phyloP scores from a whole-genome alignment of 2,797 vertebrate genomes.

The Amphiprion clarkii region DNA sequence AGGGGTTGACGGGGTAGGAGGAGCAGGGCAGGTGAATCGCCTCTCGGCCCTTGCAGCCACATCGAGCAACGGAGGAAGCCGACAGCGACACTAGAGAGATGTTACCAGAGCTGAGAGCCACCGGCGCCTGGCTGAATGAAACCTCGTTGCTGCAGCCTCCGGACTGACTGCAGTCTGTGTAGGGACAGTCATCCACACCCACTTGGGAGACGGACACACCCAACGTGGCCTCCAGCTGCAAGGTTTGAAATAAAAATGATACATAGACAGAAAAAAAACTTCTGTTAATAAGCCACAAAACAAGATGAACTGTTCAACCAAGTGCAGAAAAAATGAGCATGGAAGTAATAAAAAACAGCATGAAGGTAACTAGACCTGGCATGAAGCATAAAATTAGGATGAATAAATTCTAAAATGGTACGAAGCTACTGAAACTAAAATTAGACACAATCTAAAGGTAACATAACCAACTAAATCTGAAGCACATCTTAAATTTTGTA shows the following conservation, averaged over 20 bases:
- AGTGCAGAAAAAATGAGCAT: neutral
- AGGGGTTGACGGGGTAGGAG: conserved; percentile 85
- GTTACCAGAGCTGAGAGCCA: conserved; percentile 81
- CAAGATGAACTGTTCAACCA: neutral
- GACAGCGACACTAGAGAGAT: conserved; percentile 87
- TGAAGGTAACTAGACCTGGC: neutral
- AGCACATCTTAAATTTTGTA: neutral
- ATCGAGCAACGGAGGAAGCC: conserved; percentile 76
- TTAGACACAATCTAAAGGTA: neutral
- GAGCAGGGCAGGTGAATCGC: conserved; percentile 85
- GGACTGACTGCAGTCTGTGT: conserved; percentile 83
- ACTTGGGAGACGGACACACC: conserved; percentile 86
- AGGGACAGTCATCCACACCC: conserved; percentile 87
- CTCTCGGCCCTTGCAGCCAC: conserved; percentile 88
- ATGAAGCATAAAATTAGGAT: neutral
- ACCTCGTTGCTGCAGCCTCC: conserved; percentile 86
- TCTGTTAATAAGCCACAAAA: neutral
- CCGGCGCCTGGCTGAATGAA: conserved; percentile 81
- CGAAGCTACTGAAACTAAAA: no score
- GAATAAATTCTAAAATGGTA: neutral
- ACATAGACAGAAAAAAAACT: neutral
- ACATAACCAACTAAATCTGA: neutral
- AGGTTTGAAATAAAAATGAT: neutral
- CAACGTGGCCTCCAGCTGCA: conserved; percentile 88
- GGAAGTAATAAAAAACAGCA: neutral